Conservation (phyloP, 1,140 invertebrate species). For the Zaprionus capensis region DNA sequence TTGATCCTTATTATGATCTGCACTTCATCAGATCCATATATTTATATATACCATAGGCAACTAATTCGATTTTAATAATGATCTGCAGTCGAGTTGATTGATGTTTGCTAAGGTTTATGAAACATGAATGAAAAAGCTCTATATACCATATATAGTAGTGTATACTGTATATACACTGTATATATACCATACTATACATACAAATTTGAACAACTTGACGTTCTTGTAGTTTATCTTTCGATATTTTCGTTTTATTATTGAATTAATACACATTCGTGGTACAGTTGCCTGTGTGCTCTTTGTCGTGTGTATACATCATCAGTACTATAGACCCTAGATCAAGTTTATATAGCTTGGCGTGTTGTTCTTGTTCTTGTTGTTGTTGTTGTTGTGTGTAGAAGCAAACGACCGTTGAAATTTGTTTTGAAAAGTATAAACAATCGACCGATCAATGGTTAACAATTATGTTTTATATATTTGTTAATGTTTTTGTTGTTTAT, state of each 20-base stretch:
- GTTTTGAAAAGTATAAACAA: constrained; percentile 60
- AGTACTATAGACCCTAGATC: constrained; percentile 21
- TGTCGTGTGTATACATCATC: constrained; percentile 15
- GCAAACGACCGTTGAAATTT: constrained; percentile 44
- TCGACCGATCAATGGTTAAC: constrained; percentile 44
- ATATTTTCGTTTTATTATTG: constrained; percentile 43
- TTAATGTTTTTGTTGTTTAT: constrained; percentile 17
- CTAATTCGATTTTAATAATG: no score
- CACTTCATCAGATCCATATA: no score
- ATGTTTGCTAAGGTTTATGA: no score
- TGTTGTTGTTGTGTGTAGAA: constrained; percentile 40
- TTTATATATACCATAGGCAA: no score
- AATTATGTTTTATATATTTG: constrained; percentile 55
- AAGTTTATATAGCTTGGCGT: constrained; percentile 20
- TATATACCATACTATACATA: no score
- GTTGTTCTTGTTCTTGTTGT: constrained; percentile 8
- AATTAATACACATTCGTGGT: constrained; percentile 46
- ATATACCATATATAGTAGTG: no score
- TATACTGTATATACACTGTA: no score
- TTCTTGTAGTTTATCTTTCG: constrained; percentile 5
- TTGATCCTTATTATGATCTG: no score
- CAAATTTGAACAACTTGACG: no score
- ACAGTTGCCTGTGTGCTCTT: constrained; percentile 34
- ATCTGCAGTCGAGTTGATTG: no score
- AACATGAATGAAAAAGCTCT: no score